Conservation (phyloP, 2,113 vertebrate genomes). For the Myotis davidii region DNA sequence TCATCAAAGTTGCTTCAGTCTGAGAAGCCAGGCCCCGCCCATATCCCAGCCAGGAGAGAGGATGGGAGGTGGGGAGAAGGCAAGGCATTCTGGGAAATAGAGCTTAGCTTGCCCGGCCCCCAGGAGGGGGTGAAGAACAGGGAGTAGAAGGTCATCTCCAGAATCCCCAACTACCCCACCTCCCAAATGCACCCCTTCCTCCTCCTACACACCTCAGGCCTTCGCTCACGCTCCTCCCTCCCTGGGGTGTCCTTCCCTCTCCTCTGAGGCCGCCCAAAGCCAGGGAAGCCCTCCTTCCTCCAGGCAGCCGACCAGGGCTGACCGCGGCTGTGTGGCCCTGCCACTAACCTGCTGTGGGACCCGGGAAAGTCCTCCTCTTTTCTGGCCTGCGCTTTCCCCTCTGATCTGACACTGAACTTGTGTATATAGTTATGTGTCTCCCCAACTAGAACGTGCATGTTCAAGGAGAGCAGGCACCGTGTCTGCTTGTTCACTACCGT, state of each 20-base stretch:
- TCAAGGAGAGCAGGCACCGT: not conserved
- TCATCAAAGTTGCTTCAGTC: not conserved
- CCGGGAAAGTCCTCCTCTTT: not conserved
- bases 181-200: not conserved
- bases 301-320: not conserved
- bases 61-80: slow-evolving; percentile 2
- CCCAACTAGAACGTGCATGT: not conserved
- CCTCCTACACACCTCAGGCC: not conserved
- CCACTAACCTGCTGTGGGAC: not conserved
- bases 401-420: not conserved
- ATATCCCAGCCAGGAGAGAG: slow-evolving; percentile 23
- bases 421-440: not conserved
- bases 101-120: not conserved
- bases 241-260: not conserved
- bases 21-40: slow-evolving; percentile 3
- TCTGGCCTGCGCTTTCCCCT: not conserved
- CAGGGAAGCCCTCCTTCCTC: not conserved
- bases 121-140: slow-evolving; percentile 24
- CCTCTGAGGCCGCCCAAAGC: not conserved
- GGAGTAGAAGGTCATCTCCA: not conserved
- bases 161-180: not conserved
- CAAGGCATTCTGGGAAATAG: slow-evolving; percentile 21
- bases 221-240: not conserved
- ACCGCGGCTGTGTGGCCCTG: not conserved
- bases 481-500: not conserved